These are phyloP conservation scores for Rousettus leschenaultii DNA, from an alignment of 2,113 vertebrate genomes.

Conservation along the genomic window DNA sequence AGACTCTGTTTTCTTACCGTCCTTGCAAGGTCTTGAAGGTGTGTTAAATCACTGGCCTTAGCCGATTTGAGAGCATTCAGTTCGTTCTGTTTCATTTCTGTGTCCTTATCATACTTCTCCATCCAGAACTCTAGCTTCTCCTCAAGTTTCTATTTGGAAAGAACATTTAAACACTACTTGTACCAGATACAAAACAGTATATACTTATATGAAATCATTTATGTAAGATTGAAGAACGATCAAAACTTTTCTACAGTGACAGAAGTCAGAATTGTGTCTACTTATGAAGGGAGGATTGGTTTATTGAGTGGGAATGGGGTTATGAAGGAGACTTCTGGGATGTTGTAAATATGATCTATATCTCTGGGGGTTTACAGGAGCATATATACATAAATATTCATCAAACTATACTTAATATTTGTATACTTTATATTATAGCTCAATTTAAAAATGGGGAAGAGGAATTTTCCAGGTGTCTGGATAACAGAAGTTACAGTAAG, in stretches of 20 bases:
- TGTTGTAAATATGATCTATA: not conserved
- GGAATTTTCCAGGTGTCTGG: not conserved
- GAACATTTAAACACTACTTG: not conserved
- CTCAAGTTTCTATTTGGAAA: slow-evolving; percentile 79
- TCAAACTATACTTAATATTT: not conserved
- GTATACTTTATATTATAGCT: not conserved
- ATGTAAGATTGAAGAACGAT: not conserved
- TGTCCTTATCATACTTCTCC: slow-evolving; percentile 87
- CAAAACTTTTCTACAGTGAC: not conserved
- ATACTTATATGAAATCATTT: not conserved
- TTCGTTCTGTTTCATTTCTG: slow-evolving; percentile 83
- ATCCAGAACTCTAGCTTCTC: slow-evolving; percentile 88
- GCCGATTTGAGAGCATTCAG: slow-evolving; percentile 79
- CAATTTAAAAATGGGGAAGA: not conserved
- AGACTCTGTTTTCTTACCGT: slow-evolving; percentile 75
- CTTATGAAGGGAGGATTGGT: not conserved
- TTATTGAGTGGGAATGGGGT: not conserved
- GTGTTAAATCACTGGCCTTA: slow-evolving; percentile 81
- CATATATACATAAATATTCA: not conserved
- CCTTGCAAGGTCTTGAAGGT: slow-evolving; percentile 80
- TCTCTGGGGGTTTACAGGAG: not conserved
- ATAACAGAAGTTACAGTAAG: not conserved
- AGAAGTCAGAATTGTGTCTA: not conserved
- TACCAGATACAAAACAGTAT: not conserved
- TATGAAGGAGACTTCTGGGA: not conserved